Conservation (phyloP, 2,113 vertebrate genomes). For the Toxotes jaculatrix region DNA sequence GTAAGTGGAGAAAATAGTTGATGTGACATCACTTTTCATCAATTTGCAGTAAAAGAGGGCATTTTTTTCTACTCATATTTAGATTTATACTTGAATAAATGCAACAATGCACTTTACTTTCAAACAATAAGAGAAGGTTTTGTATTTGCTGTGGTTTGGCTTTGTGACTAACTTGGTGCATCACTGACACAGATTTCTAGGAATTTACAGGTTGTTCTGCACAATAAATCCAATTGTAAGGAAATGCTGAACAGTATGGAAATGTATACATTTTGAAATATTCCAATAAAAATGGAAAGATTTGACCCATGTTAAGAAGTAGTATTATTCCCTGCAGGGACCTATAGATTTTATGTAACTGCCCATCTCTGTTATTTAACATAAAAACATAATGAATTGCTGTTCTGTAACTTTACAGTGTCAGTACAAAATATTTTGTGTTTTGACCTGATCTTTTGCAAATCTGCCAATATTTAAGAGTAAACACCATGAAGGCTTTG, state of each 20-base stretch:
- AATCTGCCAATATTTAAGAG: constrained; percentile 50
- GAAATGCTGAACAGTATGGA: not conserved
- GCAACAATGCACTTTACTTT: not conserved
- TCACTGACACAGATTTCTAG: not conserved
- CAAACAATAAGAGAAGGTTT: not conserved
- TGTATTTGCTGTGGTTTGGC: not conserved
- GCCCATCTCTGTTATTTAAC: not conserved
- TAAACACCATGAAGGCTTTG: constrained; percentile 43
- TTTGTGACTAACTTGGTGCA: not conserved
- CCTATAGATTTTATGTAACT: not conserved
- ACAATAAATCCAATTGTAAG: not conserved
- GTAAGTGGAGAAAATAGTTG: not conserved
- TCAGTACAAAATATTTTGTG: constrained; percentile 41
- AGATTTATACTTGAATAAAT: not conserved
- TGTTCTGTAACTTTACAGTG: constrained; percentile 2
- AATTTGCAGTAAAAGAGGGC: not conserved
- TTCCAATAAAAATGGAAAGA: not conserved
- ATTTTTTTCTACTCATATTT: not conserved
- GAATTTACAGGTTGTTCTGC: not conserved
- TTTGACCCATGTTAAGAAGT: not conserved
- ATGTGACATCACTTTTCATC: not conserved
- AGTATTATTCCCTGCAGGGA: not conserved
- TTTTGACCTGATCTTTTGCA: constrained; percentile 19
- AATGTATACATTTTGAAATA: not conserved
- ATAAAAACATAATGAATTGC: not conserved